Percentiles rank a stretch among this genome's conserved stretches.
Conservation (phyloP, 2,797 vertebrate species). For the Okamejei kenojei region DNA sequence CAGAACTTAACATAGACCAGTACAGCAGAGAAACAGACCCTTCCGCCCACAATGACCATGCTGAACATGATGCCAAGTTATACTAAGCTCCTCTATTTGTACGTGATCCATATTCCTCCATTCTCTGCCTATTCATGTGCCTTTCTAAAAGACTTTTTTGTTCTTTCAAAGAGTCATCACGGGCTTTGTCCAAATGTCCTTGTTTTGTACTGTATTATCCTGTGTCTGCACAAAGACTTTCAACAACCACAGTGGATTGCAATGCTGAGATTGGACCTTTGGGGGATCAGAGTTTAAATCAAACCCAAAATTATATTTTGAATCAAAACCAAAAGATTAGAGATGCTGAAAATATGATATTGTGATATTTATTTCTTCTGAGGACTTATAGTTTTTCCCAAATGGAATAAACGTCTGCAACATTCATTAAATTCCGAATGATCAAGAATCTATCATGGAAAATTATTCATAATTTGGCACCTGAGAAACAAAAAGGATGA, state of each 20-base stretch:
- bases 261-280: neutral
- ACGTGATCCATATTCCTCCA: too few species aligned
- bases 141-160: too few species aligned
- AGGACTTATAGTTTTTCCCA: neutral
- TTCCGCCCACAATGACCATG: too few species aligned
- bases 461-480: neutral
- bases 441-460: neutral
- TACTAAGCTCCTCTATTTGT: too few species aligned
- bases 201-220: too few species aligned
- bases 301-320: neutral
- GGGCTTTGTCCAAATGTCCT: too few species aligned
- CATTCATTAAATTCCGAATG: neutral
- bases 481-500: neutral
- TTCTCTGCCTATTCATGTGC: too few species aligned
- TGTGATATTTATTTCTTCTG: neutral
- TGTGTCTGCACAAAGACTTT: neutral
- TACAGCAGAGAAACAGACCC: too few species aligned
- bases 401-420: neutral
- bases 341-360: neutral
- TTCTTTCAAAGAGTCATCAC: too few species aligned
- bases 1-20: too few species aligned
- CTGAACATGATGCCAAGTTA: too few species aligned
- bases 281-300: neutral
- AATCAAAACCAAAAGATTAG: too few species aligned
- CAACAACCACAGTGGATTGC: neutral